These are phyloP conservation scores for Montipora cactus DNA, from an alignment of 64 coral and sea anemone genomes.

Conservation along the genomic window DNA sequence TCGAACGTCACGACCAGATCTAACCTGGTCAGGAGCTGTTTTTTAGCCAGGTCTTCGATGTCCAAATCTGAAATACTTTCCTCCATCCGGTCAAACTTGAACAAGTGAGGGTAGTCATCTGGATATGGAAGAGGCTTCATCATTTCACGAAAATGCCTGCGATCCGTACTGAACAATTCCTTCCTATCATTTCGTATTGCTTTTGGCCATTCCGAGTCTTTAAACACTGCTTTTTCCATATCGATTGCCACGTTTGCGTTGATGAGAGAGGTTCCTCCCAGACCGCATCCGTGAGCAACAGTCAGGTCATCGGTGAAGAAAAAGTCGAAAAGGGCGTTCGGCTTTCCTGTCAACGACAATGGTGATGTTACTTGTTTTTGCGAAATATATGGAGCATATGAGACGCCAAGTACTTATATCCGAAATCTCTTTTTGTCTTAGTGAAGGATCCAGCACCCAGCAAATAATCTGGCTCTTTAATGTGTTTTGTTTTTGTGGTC, in stretches of 20 bases:
- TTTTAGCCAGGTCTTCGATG: conserved; percentile 63
- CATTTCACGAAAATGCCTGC: conserved; percentile 55
- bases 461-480: too few species aligned
- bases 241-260: conserved; percentile 73
- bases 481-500: too few species aligned
- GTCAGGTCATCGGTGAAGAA: conserved; percentile 50
- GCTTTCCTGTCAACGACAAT: conserved; percentile 15
- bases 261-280: conserved; percentile 69
- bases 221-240: conserved; percentile 47
- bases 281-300: conserved; percentile 65
- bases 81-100: conserved; percentile 60
- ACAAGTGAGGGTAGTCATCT: conserved; percentile 3
- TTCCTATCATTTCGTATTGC: conserved; percentile 26
- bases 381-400: not conserved
- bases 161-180: conserved; percentile 2
- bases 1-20: conserved; percentile 57
- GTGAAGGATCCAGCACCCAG: too few species aligned
- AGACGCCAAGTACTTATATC: too few species aligned
- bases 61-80: conserved; percentile 31
- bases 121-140: conserved; percentile 65
- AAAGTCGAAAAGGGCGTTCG: conserved; percentile 50
- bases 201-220: conserved; percentile 54
- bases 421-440: too few species aligned
- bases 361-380: too few species aligned
- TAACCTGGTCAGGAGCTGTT: conserved; percentile 17